Evolutionary conservation across 2,888 invertebrate species (phyloP).

Genomic region (Pyrocoelia pectoralis): DNA sequence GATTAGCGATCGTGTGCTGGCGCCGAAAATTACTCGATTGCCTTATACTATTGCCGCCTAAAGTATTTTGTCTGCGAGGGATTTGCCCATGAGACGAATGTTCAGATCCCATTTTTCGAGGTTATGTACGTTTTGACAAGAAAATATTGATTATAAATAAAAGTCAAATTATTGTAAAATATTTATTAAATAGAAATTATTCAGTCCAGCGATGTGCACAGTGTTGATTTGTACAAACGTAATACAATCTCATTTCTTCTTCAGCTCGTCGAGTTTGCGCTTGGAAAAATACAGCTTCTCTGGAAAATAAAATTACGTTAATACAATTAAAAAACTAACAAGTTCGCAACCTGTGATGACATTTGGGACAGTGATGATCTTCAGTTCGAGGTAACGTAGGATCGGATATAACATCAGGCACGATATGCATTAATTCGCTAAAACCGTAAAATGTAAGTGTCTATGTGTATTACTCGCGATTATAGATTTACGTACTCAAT

Average conservation of each 20-base stretch:
- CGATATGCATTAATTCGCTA: conserved; percentile 96
- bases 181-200: conserved; percentile 57
- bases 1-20: conserved; percentile 59
- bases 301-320: conserved; percentile 40
- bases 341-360: conserved; percentile 72
- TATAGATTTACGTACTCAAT: conserved; percentile 63
- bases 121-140: conserved; percentile 14
- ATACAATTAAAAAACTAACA: background rate
- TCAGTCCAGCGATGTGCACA: conserved; percentile 98
- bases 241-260: conserved; percentile 97
- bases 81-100: conserved; percentile 52
- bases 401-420: conserved; percentile 97
- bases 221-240: conserved; percentile 91
- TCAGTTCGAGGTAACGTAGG: conserved; percentile 98
- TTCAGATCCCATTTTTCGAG: conserved; percentile 57
- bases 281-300: conserved; percentile 98
- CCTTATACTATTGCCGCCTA: conserved; percentile 34
- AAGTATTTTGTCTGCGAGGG: conserved; percentile 48
- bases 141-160: background rate
- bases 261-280: conserved; percentile 96
- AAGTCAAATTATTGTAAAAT: background rate
- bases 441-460: conserved; percentile 11
- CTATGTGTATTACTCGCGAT: background rate
- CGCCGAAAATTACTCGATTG: conserved; percentile 50
- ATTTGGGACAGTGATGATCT: conserved; percentile 98